Evolutionary conservation across 2,113 vertebrate genomes (phyloP), one percentile per base, ranked within the genome.

Genomic region (Ophiodon elongatus): DNA sequence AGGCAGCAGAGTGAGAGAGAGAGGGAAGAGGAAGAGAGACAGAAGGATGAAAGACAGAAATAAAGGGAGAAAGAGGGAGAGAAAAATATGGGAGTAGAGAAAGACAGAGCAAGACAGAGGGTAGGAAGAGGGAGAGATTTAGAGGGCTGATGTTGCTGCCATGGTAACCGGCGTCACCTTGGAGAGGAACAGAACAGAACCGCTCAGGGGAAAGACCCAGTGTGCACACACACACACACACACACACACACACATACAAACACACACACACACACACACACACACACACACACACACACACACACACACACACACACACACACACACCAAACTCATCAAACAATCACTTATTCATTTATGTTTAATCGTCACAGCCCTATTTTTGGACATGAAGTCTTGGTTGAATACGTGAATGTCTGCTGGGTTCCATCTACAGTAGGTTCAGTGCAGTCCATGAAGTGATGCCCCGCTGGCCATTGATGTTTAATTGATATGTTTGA

Each of bases 161-260:
- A 94, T 94, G 94, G 94, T 90, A 94, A 94, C 94, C 19, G 14
- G 88, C 85, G 80, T 93, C 93, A 92, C 90, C 91, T 92, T 87
- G 88, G 90, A 89, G 89, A 89, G 86, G 86, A 91, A 80, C 90
- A 69, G 88, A 89, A 91, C 89, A 90, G 91, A 90, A 93, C 92
- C 74, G 76, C 93, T 92, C 80, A 84, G 88, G 91, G 93, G 90
- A 93, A 93, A 90, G 85, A 91, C 89, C 93, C 85, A 76, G 45
- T 83, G 57, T 21, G 23, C 41, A 29, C 11, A 5, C 35, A 37
- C 15, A 2, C 25, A 17, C 57, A 37, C 64, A 31, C 73, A 43
- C 68, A 67, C 57, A 33, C 52, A 79, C 65, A 66, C 45, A 79
- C 68, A 83, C 63, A 75, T 8, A 74, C 68, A 73, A 59, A 79